Evolutionary conservation across 2,797 vertebrate genomes (phyloP).

Genomic region (Rhodeus uyekii): DNA sequence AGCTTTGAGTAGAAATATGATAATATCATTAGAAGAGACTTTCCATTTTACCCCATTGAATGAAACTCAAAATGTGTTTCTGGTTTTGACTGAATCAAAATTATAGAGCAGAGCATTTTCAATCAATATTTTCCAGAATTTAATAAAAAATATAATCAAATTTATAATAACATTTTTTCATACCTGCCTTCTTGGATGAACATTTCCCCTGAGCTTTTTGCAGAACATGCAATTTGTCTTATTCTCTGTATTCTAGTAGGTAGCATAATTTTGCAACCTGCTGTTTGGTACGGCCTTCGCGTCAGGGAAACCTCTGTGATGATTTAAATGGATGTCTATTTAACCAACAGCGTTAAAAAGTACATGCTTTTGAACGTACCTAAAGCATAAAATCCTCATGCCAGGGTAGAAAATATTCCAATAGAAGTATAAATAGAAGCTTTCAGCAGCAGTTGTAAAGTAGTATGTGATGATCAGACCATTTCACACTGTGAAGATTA

Average conservation of each 20-base stretch:
- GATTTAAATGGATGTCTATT: conserved; percentile 2
- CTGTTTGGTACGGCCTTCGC: not conserved
- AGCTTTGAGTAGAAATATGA: not conserved
- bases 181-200: not conserved
- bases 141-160: conserved; percentile 15
- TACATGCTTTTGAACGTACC: not conserved
- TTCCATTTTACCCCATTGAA: not conserved
- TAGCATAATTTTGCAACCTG: not conserved
- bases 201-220: not conserved
- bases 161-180: conserved; percentile 17
- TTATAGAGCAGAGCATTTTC: not conserved
- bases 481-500: conserved; percentile 56
- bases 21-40: not conserved
- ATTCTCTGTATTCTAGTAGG: not conserved
- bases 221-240: conserved; percentile 7
- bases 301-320: not conserved
- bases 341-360: not conserved
- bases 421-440: conserved; percentile 6
- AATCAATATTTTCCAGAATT: conserved; percentile 28
- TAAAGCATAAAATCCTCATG: conserved; percentile 20
- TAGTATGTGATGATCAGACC: conserved; percentile 32
- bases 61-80: conserved; percentile 16
- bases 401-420: not conserved
- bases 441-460: conserved; percentile 27
- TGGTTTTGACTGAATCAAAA: conserved; percentile 2